A percentile compares a stretch with the other conserved stretches of the same genome.
phyloP scores from a whole-genome alignment of 2,113 vertebrate species.

The Cathartes aura region DNA sequence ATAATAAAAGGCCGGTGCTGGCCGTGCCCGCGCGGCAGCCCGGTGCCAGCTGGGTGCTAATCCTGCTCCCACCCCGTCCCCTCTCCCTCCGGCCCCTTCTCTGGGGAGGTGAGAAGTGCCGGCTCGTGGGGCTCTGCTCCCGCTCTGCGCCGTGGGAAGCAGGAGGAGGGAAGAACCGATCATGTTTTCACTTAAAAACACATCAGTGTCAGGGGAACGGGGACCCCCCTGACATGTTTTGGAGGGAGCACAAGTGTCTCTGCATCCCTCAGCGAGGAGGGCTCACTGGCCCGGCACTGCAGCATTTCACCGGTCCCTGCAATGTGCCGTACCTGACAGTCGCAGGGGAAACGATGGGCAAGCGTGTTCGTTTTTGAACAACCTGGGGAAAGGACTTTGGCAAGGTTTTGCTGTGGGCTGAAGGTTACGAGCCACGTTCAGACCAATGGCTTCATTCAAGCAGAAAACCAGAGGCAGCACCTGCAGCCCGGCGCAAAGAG shows the following conservation, averaged over 20 bases:
- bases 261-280: not conserved
- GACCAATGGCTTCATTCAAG: not conserved
- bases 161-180: rapidly evolving
- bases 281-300: rapidly evolving
- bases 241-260: not conserved
- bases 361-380: rapidly evolving
- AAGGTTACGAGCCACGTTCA: not conserved
- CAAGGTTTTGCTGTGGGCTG: not conserved
- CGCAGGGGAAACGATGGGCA: rapidly evolving
- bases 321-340: not conserved
- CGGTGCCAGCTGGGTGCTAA: not conserved
- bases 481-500: not conserved
- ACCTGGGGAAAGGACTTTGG: not conserved
- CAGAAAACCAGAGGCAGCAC: constrained; percentile 10
- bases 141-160: rapidly evolving
- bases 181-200: not conserved
- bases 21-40: not conserved
- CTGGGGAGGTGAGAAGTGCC: not conserved
- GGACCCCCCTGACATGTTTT: not conserved
- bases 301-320: rapidly evolving
- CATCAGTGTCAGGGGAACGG: rapidly evolving
- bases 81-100: not conserved
- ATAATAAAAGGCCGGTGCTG: not conserved
- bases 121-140: rapidly evolving
- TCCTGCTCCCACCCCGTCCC: not conserved